Evolutionary conservation across 2,797 vertebrate genomes (phyloP).

Genomic region (Erithacus rubecula): DNA sequence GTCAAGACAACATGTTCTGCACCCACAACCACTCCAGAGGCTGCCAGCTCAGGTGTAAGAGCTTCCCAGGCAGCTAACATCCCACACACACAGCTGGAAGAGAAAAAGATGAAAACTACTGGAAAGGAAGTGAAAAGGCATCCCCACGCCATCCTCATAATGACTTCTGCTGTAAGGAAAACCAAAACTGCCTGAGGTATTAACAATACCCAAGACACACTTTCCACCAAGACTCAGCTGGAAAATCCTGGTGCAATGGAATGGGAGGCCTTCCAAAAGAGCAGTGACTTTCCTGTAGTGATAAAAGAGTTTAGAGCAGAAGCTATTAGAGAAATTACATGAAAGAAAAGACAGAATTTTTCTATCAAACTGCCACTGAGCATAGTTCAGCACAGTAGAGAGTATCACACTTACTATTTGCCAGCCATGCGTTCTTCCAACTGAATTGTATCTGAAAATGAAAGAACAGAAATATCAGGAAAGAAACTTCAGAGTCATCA

Average conservation of each 20-base stretch:
- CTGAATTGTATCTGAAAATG: background rate
- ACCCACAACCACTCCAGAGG: background rate
- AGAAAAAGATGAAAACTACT: background rate
- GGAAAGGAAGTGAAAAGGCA: background rate
- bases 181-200: background rate
- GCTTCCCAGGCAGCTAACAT: background rate
- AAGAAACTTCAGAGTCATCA: background rate
- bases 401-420: background rate
- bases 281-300: background rate
- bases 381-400: rapidly evolving
- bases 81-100: background rate
- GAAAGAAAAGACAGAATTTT: background rate
- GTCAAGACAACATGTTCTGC: background rate
- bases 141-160: rapidly evolving
- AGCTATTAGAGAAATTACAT: background rate
- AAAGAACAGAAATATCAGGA: background rate
- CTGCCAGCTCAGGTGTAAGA: background rate
- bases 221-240: background rate
- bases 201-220: background rate
- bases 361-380: background rate
- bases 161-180: background rate
- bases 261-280: background rate
- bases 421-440: background rate
- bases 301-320: background rate
- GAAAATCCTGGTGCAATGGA: background rate